Evolutionary conservation across 2,797 vertebrate genomes (phyloP).

Genomic region (Scleropages formosus): DNA sequence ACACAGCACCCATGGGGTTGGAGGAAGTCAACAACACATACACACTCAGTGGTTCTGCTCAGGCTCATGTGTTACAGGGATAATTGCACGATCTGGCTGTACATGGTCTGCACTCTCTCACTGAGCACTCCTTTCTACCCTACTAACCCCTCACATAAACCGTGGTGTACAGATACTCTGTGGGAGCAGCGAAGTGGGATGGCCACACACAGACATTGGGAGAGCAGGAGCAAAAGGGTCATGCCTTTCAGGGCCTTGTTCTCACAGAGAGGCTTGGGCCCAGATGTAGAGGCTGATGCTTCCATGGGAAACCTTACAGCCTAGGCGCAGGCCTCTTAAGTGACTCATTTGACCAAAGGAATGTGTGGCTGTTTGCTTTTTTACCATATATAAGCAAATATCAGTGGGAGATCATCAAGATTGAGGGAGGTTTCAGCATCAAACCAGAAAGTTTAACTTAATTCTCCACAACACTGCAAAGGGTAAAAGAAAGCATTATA

Average conservation of each 20-base stretch:
- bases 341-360: conserved; percentile 20
- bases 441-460: neutral
- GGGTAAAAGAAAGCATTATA: no score
- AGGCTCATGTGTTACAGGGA: neutral
- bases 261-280: neutral
- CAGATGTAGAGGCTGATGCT: neutral
- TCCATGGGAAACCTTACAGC: conserved; percentile 28
- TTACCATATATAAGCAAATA: conserved; percentile 36
- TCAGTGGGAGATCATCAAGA: neutral
- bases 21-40: neutral
- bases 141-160: neutral
- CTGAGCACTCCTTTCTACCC: no score
- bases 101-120: neutral
- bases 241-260: conserved; percentile 16
- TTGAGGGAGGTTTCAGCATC: neutral
- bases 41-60: neutral
- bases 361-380: conserved; percentile 20
- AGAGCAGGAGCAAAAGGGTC: neutral
- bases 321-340: neutral
- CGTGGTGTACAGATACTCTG: neutral
- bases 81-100: neutral
- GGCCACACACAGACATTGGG: neutral
- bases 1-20: conserved; percentile 10
- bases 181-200: neutral
- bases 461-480: no score